Evolutionary conservation across 2,797 vertebrate species (phyloP), one percentile per base, ranked within the genome.

Genomic region (Simalia tracyae): DNA sequence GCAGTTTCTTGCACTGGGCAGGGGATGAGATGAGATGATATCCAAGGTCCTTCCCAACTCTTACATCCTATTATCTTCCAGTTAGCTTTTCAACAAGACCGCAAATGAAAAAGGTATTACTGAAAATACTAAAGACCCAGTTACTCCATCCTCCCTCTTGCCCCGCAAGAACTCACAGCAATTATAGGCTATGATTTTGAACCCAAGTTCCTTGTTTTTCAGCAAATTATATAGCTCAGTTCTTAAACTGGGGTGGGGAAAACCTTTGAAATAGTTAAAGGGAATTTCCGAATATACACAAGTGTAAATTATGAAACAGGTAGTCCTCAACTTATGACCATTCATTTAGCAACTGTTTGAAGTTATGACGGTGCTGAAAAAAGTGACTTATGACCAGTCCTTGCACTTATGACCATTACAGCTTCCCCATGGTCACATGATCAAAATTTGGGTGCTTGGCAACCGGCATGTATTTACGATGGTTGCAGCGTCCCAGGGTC

Each of bases 251-350:
- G 17, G 28, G 9, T 8, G 36, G 28, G 24, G 42, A 11, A 91
- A 89, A 50, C 22, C 19, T 15, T 31, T 64, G 89, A 84, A 36
- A 90, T 14, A 57, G 7, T 36, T 72, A 2, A 36, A 24, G 26
- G 46, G 59, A 31, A 12, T 87, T 64, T 88, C 46, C 85, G 42
- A 46, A 92, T 46, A 59, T 57, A 59, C 57, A 8, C 24, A 56
- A 59, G 60, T n/a, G 17, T 60, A 92, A 92, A 92, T 88, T 87
- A 90, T 24, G 85, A 92, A 42, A 3, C 42, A 42, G 42, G 42
- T 42, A 42, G 42, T 42, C 42, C 42, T 42, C 42, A 42, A 3
- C 42, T 3, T 42, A 42, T 42, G 42, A 42, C 42, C 42, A 42
- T 42, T 42, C 42, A 42, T 42, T 42, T 42, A 42, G 2, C 42